Conservation (phyloP, 2,797 vertebrate genomes). For the Sitta carolinensis region DNA sequence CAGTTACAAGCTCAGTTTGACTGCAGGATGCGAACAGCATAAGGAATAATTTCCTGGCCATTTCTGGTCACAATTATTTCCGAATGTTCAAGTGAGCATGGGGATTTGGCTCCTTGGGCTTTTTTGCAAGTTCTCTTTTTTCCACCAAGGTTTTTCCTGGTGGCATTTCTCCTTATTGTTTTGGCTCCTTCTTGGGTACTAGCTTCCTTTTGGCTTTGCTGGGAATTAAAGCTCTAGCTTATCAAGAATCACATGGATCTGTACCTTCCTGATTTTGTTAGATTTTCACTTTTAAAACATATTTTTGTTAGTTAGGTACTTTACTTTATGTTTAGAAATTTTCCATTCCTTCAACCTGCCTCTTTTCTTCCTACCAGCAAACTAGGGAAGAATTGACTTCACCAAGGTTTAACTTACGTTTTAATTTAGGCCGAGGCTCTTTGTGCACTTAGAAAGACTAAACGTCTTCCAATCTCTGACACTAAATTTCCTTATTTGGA, state of each 20-base stretch:
- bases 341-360: background rate
- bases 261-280: background rate
- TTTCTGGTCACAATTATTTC: background rate
- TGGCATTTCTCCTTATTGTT: background rate
- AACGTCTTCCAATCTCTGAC: background rate
- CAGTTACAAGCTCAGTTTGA: background rate
- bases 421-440: background rate
- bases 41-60: background rate
- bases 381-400: background rate
- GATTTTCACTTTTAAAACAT: background rate
- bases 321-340: background rate
- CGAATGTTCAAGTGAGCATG: background rate
- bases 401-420: background rate
- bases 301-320: background rate
- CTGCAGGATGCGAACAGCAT: background rate
- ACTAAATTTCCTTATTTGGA: background rate
- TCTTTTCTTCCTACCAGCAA: background rate
- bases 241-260: background rate
- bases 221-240: background rate
- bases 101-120: background rate
- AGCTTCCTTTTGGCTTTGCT: background rate
- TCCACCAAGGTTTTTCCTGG: background rate
- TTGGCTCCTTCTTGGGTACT: background rate
- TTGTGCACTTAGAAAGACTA: background rate
- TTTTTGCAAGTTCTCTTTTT: background rate